Conservation (phyloP, 2,888 invertebrate species). For the Thereva unica region DNA sequence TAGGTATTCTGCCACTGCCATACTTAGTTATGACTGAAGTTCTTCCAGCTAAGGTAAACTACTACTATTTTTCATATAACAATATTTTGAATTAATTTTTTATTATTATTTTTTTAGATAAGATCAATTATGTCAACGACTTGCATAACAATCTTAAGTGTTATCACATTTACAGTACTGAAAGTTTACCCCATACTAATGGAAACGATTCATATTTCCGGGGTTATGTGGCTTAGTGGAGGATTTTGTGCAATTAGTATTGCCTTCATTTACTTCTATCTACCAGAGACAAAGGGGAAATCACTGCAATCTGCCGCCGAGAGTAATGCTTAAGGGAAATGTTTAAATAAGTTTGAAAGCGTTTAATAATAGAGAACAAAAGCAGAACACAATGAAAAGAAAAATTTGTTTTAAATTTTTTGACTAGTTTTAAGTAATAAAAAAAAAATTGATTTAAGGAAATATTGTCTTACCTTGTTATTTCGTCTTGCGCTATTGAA, state of each 20-base stretch:
- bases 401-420: too few species aligned
- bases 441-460: too few species aligned
- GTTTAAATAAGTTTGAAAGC: too few species aligned
- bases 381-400: too few species aligned
- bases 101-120: conserved; percentile 47
- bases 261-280: conserved; percentile 48
- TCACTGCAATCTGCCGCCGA: conserved; percentile 43
- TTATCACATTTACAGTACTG: conserved; percentile 48
- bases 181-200: conserved; percentile 52
- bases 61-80: not conserved
- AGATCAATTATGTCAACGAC: conserved; percentile 49
- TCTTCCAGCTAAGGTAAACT: conserved; percentile 51
- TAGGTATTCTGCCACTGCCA: conserved; percentile 52
- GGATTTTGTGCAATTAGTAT: conserved; percentile 47
- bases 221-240: conserved; percentile 53
- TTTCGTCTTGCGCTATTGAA: too few species aligned
- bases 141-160: conserved; percentile 48
- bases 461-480: too few species aligned
- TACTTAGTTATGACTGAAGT: conserved; percentile 53
- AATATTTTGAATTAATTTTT: not conserved
- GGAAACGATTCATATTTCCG: conserved; percentile 47
- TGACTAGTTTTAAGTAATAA: too few species aligned
- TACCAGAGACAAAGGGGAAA: conserved; percentile 55
- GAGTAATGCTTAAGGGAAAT: too few species aligned
- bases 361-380: too few species aligned